Evolutionary conservation across 1,140 invertebrate genomes (phyloP), one percentile per base, ranked within the genome.

Genomic region (Tenebrio molitor): DNA sequence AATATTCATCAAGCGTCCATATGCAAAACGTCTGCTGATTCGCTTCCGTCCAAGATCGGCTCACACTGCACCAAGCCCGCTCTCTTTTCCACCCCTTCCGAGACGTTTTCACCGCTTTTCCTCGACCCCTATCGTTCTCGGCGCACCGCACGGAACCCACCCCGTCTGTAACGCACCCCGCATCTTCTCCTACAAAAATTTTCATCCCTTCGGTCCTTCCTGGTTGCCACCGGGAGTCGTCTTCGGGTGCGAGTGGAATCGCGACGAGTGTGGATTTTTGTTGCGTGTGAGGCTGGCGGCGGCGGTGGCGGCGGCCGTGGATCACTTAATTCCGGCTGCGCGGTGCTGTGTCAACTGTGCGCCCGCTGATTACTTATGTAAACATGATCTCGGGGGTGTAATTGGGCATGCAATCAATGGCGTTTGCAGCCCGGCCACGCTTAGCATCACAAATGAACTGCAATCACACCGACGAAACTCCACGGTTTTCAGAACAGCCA

Each of bases 331-430:
- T 79, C 78, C 78, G 67, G 76, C 78, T 77, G 78, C 76, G 75
- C 71, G 65, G 73, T 73, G 78, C 75, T 78, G 75, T 78, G 81
- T 80, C 81, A 80, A 81, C 80, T 75, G 67, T 69, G 75, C 72
- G 71, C 79, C 72, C 76, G 73, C 75, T 79, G 79, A 82, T 82
- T 81, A 81, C 81, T 82, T 82, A 81, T 81, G 81, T 80, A 82
- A 82, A 82, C 81, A 82, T 81, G 81, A 82, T 82, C 80, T 80
- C 78, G 78, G 78, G 79, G 78, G 81, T 81, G 81, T 82, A 82
- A 82, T 82, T 82, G 81, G 79, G 76, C 81, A 76, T 80, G 78
- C 81, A 82, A 82, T 82, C 81, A 82, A 79, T 81, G 81, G 78
- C 78, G 78, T 79, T 79, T 79, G 78, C 78, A 71, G 73, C 58